phyloP scores from a whole-genome alignment of 2,113 vertebrate species.

The Phalacrocorax aristotelis region DNA sequence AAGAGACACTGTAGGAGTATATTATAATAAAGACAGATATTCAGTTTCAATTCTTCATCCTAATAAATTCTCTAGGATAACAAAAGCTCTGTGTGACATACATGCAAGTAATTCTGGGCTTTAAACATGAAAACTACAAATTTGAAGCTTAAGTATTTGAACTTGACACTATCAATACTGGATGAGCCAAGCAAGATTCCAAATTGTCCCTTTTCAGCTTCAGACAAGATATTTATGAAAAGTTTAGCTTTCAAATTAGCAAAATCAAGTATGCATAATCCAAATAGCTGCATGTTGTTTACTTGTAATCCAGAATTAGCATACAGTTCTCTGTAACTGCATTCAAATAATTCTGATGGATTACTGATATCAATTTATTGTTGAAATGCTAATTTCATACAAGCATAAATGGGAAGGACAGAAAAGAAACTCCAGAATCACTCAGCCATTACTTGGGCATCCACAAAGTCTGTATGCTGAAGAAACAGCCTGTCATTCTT shows the following conservation, averaged over 20 bases:
- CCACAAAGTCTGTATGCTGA: neutral
- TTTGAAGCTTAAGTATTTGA: neutral
- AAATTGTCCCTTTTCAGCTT: neutral
- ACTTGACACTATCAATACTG: neutral
- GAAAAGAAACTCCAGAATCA: neutral
- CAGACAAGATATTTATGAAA: neutral
- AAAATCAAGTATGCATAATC: neutral
- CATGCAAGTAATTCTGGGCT: neutral
- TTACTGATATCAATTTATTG: neutral
- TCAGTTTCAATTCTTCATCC: neutral
- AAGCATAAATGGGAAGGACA: neutral
- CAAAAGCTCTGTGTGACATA: neutral
- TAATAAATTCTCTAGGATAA: neutral
- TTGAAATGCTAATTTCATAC: neutral
- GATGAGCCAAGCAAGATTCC: neutral
- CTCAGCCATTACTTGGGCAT: neutral
- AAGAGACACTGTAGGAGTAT: slow-evolving; percentile 22
- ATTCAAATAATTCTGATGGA: neutral
- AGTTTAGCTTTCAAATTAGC: neutral
- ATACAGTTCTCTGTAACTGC: neutral
- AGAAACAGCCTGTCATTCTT: neutral
- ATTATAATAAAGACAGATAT: slow-evolving; percentile 11
- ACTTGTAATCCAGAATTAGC: neutral
- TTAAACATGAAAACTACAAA: neutral
- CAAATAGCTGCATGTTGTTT: neutral